These are phyloP conservation scores for Timema cristinae DNA, from an alignment of 2,888 invertebrate species.

Conservation along the genomic window DNA sequence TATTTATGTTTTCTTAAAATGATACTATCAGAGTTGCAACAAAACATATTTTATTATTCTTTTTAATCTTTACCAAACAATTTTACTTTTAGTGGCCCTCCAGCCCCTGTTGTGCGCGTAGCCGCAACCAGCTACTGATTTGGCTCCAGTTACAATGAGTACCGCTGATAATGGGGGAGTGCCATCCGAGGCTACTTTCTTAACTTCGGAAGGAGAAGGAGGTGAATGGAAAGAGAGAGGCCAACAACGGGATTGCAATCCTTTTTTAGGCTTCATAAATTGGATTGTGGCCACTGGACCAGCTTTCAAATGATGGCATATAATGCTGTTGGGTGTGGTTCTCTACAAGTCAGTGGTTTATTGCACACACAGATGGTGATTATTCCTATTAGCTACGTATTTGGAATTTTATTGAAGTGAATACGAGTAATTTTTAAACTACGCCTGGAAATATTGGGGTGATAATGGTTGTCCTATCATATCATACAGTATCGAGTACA, in stretches of 20 bases:
- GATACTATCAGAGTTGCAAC: too few relatives aligned
- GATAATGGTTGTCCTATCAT: slow-evolving; percentile 39
- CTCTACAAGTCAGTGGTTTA: slow-evolving; percentile 38
- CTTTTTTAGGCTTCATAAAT: slow-evolving; percentile 36
- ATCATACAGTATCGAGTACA: slow-evolving; percentile 42
- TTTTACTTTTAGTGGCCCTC: slow-evolving; percentile 39
- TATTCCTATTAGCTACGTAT: slow-evolving; percentile 38
- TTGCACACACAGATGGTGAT: slow-evolving; percentile 40
- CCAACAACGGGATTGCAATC: slow-evolving; percentile 35
- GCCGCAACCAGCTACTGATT: slow-evolving; percentile 38
- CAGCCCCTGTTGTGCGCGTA: slow-evolving; percentile 39
- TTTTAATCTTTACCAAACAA: not conserved
- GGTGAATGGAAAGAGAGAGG: slow-evolving; percentile 40
- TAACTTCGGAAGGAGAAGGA: slow-evolving; percentile 34
- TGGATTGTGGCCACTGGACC: slow-evolving; percentile 39
- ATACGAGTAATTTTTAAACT: slow-evolving; percentile 40
- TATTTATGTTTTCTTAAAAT: too few relatives aligned
- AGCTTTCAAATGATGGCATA: slow-evolving; percentile 38
- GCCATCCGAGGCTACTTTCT: slow-evolving; percentile 41
- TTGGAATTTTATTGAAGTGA: slow-evolving; percentile 39
- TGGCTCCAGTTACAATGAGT: slow-evolving; percentile 41
- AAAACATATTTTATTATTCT: too few relatives aligned
- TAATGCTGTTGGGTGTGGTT: slow-evolving; percentile 40
- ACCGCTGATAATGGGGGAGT: slow-evolving; percentile 41
- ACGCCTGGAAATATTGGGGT: slow-evolving; percentile 40